Evolutionary conservation across 2,888 invertebrate genomes (phyloP), one percentile per base, ranked within the genome.

Genomic region (Nephrotoma appendiculata): DNA sequence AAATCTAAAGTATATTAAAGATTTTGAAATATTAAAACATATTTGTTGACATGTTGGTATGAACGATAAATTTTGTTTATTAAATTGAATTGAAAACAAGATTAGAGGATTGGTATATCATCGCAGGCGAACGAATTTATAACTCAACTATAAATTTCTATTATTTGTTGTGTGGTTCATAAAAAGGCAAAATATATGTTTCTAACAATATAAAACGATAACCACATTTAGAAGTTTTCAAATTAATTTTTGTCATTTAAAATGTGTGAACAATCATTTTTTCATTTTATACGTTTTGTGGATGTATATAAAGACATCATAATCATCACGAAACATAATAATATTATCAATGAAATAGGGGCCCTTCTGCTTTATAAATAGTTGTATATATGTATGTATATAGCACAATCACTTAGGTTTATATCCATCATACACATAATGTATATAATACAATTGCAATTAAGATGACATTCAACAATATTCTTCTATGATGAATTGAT

Each of bases 401-500:
- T 42, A 42, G 31, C 31, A 71, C 71, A 71, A 71, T 71, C 71
- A 71, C 71, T 71, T 71, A 71, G 71, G 31, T 31, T 31, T 19
- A 71, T 9, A 71, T 71, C 9, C 71, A 71, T 71, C 19, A 84
- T 84, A 9, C 42, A 57, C 6, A 57, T 19, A 48, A 57, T 83
- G 41, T 84, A 43, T 2, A 42, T 19, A 85, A 85, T 85, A 84
- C 84, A 85, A 85, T 85, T 85, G 85, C 85, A 85, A 85, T 85
- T 85, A 85, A 44, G 85, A 85, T 44, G 44, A 85, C 44, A 85
- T 85, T 85, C 85, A 85, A 85, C 85, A 85, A 85, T 52, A 52
- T 43, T 84, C n/a, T 85, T 85, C 45, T 44, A 85, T 85, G 45
- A 85, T 85, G 44, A 44, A 85, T 85, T 85, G 44, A 44, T 42